Evolutionary conservation across 2,797 vertebrate genomes (phyloP).

Genomic region (Synanceia verrucosa): DNA sequence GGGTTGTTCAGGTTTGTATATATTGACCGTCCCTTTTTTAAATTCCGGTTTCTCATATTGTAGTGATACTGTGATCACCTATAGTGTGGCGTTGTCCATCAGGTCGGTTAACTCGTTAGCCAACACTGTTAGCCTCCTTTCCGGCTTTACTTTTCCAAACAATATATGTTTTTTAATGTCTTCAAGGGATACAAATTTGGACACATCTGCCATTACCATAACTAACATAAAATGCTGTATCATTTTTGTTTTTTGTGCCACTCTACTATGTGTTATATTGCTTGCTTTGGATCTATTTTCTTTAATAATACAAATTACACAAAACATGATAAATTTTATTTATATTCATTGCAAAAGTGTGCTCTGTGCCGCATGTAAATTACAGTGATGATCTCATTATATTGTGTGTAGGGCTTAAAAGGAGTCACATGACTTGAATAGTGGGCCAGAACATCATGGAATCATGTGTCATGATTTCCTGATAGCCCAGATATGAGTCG

Average conservation of each 20-base stretch:
- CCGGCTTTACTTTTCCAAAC: background rate
- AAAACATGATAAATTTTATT: background rate
- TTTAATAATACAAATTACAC: background rate
- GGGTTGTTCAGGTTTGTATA: background rate
- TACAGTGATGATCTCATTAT: constrained; percentile 6
- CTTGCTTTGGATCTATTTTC: background rate
- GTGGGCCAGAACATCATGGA: constrained; percentile 10
- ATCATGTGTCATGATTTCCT: constrained; percentile 44
- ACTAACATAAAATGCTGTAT: constrained; percentile 21
- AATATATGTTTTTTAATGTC: background rate
- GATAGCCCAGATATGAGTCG: background rate
- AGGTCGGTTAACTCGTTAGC: background rate
- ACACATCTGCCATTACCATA: background rate
- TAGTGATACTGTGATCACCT: background rate
- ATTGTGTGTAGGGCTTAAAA: background rate
- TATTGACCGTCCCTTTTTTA: rapidly evolving
- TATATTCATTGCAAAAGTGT: background rate
- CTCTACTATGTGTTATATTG: background rate
- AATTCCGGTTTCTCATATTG: background rate
- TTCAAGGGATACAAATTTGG: background rate
- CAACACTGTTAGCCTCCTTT: constrained; percentile 9
- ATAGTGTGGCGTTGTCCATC: background rate
- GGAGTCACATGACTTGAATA: constrained; percentile 49
- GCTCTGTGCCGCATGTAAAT: background rate
- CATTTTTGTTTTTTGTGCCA: constrained; percentile 6